phyloP scores from a whole-genome alignment of 2,888 invertebrate genomes.

The Volucella bombylans region DNA sequence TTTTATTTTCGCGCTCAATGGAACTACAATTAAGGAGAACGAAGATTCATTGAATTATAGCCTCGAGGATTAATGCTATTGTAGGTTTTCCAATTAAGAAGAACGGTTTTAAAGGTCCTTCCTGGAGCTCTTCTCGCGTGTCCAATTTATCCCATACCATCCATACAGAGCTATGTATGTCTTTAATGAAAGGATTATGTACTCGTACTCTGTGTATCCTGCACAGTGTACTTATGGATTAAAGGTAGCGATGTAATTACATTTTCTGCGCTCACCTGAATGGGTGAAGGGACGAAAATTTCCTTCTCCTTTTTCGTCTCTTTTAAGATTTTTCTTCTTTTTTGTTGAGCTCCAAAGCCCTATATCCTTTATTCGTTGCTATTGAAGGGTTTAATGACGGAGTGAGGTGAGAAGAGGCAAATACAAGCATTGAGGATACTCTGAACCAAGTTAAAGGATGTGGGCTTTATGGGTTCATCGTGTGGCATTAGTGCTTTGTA shows the following conservation, averaged over 20 bases:
- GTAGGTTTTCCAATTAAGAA: constrained; percentile 70
- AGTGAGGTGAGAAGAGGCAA: not conserved
- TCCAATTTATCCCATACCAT: constrained; percentile 8
- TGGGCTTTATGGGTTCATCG: constrained; percentile 33
- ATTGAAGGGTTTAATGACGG: constrained; percentile 35
- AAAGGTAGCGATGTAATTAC: constrained; percentile 63
- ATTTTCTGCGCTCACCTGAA: constrained; percentile 61
- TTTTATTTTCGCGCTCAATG: constrained; percentile 33
- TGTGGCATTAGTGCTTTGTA: constrained; percentile 48
- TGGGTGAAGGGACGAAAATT: constrained; percentile 16
- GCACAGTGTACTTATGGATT: constrained; percentile 43
- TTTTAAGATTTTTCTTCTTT: not conserved
- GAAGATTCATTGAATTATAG: constrained; percentile 70
- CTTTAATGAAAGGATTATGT: constrained; percentile 39
- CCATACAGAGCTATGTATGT: too few species aligned
- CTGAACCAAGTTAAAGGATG: not conserved
- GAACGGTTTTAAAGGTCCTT: constrained; percentile 54
- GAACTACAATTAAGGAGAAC: constrained; percentile 66
- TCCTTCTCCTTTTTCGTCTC: constrained; percentile 2
- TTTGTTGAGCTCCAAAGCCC: not conserved
- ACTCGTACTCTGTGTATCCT: constrained; percentile 13
- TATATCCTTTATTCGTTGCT: not conserved
- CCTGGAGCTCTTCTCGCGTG: not conserved
- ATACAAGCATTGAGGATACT: too few species aligned
- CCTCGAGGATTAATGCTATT: constrained; percentile 64